Percentiles rank a stretch among this genome's conserved stretches.
Evolutionary conservation across 1,140 invertebrate genomes (phyloP).

Genomic region (Listronotus bonariensis): DNA sequence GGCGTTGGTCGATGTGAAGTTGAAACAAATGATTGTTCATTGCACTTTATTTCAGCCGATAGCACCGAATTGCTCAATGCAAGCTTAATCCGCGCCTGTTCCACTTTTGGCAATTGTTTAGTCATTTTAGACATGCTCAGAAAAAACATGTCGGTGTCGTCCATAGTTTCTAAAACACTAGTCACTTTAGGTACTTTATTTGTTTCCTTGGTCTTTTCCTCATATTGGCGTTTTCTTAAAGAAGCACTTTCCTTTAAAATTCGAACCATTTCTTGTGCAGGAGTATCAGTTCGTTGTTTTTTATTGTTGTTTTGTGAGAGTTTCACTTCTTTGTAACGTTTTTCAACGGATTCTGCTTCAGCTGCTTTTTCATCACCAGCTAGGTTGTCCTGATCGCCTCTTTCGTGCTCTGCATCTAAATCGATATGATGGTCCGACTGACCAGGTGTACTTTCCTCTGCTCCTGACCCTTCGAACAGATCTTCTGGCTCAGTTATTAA

Average conservation of each 20-base stretch:
- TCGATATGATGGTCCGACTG: background rate
- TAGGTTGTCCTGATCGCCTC: background rate
- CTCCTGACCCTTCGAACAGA: background rate
- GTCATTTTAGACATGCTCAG: background rate
- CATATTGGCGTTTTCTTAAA: slow-evolving; percentile 12
- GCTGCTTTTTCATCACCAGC: background rate
- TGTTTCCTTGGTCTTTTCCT: slow-evolving; percentile 1
- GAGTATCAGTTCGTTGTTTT: slow-evolving; percentile 1
- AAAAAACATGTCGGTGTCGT: slow-evolving; percentile 13
- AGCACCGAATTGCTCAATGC: slow-evolving; percentile 1
- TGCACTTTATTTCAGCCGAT: background rate
- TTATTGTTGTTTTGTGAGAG: slow-evolving; percentile 4
- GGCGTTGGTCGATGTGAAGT: background rate
- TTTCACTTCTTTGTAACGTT: slow-evolving; percentile 6
- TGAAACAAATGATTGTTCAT: slow-evolving; percentile 7
- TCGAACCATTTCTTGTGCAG: background rate
- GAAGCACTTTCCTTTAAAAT: slow-evolving; percentile 11
- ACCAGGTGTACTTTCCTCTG: slow-evolving; percentile 2
- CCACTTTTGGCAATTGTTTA: slow-evolving; percentile 6
- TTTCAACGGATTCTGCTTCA: background rate
- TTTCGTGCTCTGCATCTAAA: background rate
- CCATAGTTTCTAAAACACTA: slow-evolving; percentile 10
- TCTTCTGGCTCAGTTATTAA: slow-evolving; percentile 5
- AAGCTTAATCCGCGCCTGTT: slow-evolving; percentile 9
- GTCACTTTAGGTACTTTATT: slow-evolving; percentile 4